Evolutionary conservation across 1,140 invertebrate genomes (phyloP).

Genomic region (Phymorhynchus buccinoides): DNA sequence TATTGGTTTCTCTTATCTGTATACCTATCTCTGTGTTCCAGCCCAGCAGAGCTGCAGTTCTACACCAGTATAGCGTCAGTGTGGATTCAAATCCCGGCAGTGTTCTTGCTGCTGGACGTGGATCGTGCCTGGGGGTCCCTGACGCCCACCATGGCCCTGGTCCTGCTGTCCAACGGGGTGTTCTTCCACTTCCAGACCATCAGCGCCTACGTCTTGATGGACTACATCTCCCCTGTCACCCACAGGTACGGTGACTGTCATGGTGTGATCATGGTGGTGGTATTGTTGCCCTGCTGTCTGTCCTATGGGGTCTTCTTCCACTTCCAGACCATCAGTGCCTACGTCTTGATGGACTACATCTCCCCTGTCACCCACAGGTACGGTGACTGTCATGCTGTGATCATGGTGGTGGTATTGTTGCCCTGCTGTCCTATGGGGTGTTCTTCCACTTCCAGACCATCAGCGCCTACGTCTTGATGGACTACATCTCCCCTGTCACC

Average conservation of each 20-base stretch:
- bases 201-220: slow-evolving; percentile 88
- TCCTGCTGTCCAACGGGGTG: slow-evolving; percentile 82
- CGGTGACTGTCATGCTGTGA: too few species aligned
- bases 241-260: slow-evolving; percentile 88
- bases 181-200: slow-evolving; percentile 92
- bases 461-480: slow-evolving; percentile 88
- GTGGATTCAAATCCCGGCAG: slow-evolving; percentile 85
- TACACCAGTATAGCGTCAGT: slow-evolving; percentile 87
- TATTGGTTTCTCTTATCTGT: too few species aligned
- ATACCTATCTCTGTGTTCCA: slow-evolving; percentile 72
- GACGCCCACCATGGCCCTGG: too few species aligned
- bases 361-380: slow-evolving; percentile 90
- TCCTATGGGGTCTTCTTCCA: slow-evolving; percentile 90
- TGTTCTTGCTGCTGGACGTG: slow-evolving; percentile 81
- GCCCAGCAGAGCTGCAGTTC: slow-evolving; percentile 89
- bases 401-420: too few species aligned
- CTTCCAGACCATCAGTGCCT: slow-evolving; percentile 89
- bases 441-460: slow-evolving; percentile 92
- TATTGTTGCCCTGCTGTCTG: too few species aligned
- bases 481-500: slow-evolving; percentile 89
- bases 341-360: slow-evolving; percentile 89
- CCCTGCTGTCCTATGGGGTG: too few species aligned
- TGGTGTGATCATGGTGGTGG: too few species aligned
- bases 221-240: slow-evolving; percentile 89
- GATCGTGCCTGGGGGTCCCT: slow-evolving; percentile 69